A percentile compares a stretch with the other conserved stretches of the same genome.
phyloP scores from a whole-genome alignment of 1,140 invertebrate genomes.

The Lepidurus packardi region DNA sequence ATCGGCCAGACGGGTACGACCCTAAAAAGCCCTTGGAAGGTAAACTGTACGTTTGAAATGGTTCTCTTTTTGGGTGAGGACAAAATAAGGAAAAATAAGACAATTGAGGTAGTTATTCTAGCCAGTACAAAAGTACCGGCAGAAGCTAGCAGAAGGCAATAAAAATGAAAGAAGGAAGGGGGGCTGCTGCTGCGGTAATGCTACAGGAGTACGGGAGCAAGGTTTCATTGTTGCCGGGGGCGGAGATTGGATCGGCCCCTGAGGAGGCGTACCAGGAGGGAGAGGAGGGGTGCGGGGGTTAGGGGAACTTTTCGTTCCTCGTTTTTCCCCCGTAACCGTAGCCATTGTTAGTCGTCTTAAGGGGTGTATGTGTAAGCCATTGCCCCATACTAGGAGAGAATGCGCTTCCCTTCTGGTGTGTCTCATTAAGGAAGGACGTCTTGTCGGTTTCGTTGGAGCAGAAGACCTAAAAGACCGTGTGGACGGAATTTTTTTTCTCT shows the following conservation, averaged over 20 bases:
- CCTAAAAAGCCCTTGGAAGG: not conserved
- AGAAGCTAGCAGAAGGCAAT: not conserved
- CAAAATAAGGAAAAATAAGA: too few species aligned
- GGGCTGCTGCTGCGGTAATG: not conserved
- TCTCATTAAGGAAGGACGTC: slow-evolving; percentile 19
- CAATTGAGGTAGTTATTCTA: not conserved
- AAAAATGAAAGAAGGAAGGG: not conserved
- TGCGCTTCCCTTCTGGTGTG: not conserved
- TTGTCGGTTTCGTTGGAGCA: slow-evolving; percentile 5
- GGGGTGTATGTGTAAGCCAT: not conserved
- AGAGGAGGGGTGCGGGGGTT: not conserved
- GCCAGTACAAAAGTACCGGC: too few species aligned
- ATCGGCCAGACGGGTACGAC: too few species aligned
- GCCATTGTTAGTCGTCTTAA: slow-evolving; percentile 6
- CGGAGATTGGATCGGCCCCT: not conserved
- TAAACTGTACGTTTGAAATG: too few species aligned
- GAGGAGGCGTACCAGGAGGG: not conserved
- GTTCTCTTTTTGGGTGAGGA: too few species aligned
- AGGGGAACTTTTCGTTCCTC: not conserved
- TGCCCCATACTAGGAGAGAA: too few species aligned
- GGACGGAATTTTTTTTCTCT: not conserved
- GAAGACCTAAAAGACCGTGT: slow-evolving; percentile 7
- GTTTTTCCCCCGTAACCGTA: not conserved
- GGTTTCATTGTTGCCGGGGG: not conserved
- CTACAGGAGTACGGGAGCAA: not conserved